Evolutionary conservation across 2,113 vertebrate species (phyloP).

Genomic region (Nipponia nippon): DNA sequence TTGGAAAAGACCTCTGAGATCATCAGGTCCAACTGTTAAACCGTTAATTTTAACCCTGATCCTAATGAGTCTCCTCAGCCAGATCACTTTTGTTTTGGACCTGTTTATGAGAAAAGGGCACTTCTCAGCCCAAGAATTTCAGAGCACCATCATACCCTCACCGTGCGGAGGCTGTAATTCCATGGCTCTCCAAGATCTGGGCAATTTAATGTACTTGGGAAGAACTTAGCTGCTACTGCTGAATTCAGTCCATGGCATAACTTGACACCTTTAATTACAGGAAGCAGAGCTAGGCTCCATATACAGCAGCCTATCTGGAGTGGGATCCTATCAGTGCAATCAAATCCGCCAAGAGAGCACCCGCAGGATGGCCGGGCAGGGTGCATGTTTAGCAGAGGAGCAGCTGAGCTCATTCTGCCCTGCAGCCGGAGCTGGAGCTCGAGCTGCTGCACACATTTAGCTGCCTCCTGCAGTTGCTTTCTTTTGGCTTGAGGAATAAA

Average conservation of each 20-base stretch:
- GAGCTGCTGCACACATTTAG: background rate
- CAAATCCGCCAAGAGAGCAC: background rate
- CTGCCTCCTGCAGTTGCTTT: background rate
- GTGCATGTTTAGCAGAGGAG: background rate
- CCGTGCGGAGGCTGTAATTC: background rate
- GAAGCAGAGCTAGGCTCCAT: background rate
- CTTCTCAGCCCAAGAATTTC: background rate
- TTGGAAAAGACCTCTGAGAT: too few species aligned
- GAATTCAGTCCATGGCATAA: background rate
- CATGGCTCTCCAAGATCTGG: background rate
- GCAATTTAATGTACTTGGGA: background rate
- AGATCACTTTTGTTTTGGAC: background rate
- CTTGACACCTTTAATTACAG: conserved; percentile 8
- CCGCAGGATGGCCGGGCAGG: fast-evolving
- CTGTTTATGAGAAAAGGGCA: background rate
- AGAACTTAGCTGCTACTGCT: background rate
- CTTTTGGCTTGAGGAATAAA: background rate
- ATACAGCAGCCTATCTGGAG: background rate
- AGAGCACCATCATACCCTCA: background rate
- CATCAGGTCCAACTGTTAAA: too few species aligned
- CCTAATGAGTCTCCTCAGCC: background rate
- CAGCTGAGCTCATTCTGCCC: background rate
- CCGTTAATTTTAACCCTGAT: background rate
- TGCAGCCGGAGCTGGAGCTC: fast-evolving
- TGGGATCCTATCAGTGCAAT: background rate